Evolutionary conservation across 2,113 vertebrate species (phyloP).

Genomic region (Trogon surrucura): DNA sequence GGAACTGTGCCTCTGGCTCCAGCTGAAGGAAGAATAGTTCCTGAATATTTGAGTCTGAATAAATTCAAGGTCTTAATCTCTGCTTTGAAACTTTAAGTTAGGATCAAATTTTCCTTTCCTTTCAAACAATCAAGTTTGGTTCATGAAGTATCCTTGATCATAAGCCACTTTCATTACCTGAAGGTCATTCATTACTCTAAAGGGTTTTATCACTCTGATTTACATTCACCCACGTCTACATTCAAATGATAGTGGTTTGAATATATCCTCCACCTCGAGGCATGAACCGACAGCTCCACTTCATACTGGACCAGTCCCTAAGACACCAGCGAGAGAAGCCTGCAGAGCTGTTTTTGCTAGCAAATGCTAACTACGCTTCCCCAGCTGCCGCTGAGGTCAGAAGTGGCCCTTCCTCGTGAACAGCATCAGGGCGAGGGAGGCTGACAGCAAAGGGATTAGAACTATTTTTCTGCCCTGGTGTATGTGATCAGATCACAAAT

Average conservation of each 20-base stretch:
- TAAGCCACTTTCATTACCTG: background rate
- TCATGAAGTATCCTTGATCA: background rate
- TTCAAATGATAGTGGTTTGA: background rate
- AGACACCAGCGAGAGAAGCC: background rate
- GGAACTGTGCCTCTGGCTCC: background rate
- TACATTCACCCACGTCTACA: background rate
- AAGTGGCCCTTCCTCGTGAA: background rate
- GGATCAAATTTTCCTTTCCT: constrained; percentile 26
- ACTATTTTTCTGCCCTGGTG: constrained; percentile 48
- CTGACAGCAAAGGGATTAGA: constrained; percentile 24
- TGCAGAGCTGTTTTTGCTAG: background rate
- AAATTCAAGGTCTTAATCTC: constrained; percentile 3
- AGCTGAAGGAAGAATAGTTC: background rate
- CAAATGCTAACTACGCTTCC: background rate
- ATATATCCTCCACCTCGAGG: background rate
- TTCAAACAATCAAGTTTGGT: constrained; percentile 22
- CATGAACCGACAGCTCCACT: background rate
- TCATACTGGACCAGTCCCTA: background rate
- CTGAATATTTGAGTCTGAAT: background rate
- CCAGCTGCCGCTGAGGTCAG: background rate
- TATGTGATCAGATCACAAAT: constrained; percentile 33
- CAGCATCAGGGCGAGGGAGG: background rate
- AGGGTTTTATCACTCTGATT: background rate
- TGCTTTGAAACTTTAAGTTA: constrained; percentile 18
- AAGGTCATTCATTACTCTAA: background rate